A percentile compares a stretch with the other conserved stretches of the same genome.
Evolutionary conservation across 92 coral and sea anemone genomes (phyloP).

Genomic region (Parazoanthus atlanticus): DNA sequence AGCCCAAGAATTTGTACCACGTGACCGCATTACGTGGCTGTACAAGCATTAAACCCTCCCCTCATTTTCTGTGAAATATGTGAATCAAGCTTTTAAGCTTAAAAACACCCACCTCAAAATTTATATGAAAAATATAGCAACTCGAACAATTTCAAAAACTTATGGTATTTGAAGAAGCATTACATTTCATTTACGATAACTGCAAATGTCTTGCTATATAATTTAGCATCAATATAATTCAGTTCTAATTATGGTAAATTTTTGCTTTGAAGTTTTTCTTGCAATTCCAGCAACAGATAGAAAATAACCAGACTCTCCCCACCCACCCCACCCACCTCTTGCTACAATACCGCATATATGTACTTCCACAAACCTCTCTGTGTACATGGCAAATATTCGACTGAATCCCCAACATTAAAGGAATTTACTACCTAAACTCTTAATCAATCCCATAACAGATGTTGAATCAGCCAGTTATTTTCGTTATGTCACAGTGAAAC

Average conservation of each 20-base stretch:
- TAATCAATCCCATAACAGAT: neutral
- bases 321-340: neutral
- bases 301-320: neutral
- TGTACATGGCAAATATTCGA: neutral
- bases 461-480: neutral
- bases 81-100: neutral
- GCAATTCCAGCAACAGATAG: neutral
- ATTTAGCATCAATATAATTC: neutral
- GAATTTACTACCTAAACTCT: neutral
- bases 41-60: neutral
- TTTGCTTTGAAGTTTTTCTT: neutral
- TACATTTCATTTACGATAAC: neutral
- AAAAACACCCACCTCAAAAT: neutral
- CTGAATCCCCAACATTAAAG: neutral
- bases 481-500: neutral
- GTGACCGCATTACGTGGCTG: neutral
- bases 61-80: neutral
- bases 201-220: too few species aligned
- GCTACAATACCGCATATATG: neutral
- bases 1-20: neutral
- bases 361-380: neutral
- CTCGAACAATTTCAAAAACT: neutral
- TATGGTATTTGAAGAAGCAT: neutral
- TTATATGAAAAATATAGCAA: neutral
- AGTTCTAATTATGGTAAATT: neutral